These are phyloP conservation scores for Periophthalmus modestus DNA, from an alignment of 2,113 vertebrate species.

Conservation along the genomic window DNA sequence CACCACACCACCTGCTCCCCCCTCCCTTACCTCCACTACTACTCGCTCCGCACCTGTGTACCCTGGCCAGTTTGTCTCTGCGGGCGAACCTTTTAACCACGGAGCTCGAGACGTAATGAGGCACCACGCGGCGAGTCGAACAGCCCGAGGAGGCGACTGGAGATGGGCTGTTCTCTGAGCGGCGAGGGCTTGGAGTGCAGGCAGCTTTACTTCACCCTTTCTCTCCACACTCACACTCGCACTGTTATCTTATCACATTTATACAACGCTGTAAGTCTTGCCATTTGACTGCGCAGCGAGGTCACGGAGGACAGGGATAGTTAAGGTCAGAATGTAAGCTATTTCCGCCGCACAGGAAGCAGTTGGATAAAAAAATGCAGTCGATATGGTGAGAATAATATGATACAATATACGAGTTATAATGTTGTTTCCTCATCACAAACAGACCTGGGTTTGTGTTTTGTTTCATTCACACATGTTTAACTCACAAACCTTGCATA, in stretches of 20 bases:
- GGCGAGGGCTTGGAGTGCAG: too few species aligned
- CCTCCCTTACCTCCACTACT: constrained; percentile 41
- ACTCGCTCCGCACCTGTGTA: constrained; percentile 16
- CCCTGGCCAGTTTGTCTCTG: constrained; percentile 22
- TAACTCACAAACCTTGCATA: too few species aligned
- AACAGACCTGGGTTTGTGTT: too few species aligned
- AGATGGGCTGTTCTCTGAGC: background rate
- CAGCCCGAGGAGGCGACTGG: constrained; percentile 11
- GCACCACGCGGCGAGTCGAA: constrained; percentile 36
- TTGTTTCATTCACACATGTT: too few species aligned
- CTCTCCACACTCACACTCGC: background rate
- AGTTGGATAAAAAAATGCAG: background rate
- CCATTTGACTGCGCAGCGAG: background rate
- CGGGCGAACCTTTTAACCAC: constrained; percentile 10
- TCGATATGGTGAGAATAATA: background rate
- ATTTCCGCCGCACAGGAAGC: background rate
- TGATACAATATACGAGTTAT: too few species aligned
- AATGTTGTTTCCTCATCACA: too few species aligned
- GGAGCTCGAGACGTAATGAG: constrained; percentile 62
- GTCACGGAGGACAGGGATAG: background rate
- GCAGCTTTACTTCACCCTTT: background rate
- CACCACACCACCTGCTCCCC: too few species aligned
- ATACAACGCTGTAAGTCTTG: background rate
- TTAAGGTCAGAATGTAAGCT: background rate
- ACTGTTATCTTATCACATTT: background rate